Conservation (phyloP, 2,113 vertebrate genomes). For the Zapus hudsonius region DNA sequence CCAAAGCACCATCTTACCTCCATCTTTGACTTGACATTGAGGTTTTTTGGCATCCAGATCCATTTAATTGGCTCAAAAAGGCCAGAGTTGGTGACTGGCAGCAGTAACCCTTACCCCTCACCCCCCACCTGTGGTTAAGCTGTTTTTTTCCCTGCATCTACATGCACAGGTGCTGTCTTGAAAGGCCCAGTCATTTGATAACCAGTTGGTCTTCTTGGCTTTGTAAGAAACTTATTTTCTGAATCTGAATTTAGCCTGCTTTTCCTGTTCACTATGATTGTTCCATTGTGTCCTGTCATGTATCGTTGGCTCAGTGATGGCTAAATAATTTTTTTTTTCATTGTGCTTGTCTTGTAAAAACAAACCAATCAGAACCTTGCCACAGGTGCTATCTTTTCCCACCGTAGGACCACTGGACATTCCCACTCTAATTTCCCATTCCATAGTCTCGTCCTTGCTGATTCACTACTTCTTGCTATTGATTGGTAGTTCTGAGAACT, state of each 20-base stretch:
- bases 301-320: slow-evolving; percentile 34
- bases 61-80: slow-evolving; percentile 47
- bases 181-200: slow-evolving; percentile 53
- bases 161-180: slow-evolving; percentile 43
- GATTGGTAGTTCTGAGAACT: slow-evolving; percentile 38
- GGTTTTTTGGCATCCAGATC: slow-evolving; percentile 47
- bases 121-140: not conserved
- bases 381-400: not conserved
- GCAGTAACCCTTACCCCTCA: not conserved
- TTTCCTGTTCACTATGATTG: slow-evolving; percentile 67
- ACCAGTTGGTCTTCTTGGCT: slow-evolving; percentile 57
- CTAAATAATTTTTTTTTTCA: not conserved
- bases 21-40: slow-evolving; percentile 34
- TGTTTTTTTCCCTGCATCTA: not conserved
- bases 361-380: slow-evolving; percentile 38
- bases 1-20: not conserved
- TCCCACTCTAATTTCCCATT: not conserved
- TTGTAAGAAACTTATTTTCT: slow-evolving; percentile 71
- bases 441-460: not conserved
- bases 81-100: not conserved
- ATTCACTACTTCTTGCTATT: not conserved
- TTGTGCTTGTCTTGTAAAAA: slow-evolving; percentile 54
- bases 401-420: not conserved
- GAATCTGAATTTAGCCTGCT: slow-evolving; percentile 72
- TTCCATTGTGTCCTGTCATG: slow-evolving; percentile 56